phyloP scores from a whole-genome alignment of 2,888 invertebrate genomes.

The Xestia c-nigrum region DNA sequence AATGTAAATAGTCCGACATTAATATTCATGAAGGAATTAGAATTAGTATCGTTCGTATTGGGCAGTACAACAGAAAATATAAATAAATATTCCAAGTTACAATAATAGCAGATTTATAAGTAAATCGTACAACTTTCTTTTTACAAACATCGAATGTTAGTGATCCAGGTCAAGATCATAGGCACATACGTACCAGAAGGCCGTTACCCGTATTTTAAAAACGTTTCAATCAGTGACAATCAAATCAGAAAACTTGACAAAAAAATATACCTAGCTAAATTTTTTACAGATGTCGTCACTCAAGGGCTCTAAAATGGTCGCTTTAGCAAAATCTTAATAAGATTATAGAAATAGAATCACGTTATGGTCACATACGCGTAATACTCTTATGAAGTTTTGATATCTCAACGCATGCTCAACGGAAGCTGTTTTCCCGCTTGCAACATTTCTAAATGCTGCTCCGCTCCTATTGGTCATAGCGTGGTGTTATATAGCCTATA shows the following conservation, averaged over 20 bases:
- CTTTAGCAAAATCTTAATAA: too few species aligned
- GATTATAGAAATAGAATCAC: too few species aligned
- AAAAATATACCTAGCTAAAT: not conserved
- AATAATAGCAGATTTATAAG: not conserved
- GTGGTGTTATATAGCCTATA: too few species aligned
- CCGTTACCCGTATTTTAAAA: not conserved
- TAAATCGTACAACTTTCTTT: not conserved
- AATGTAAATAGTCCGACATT: conserved; percentile 39
- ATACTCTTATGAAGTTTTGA: too few species aligned
- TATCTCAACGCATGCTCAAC: too few species aligned
- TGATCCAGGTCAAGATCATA: not conserved
- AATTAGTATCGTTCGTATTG: conserved; percentile 27
- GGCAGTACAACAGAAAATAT: conserved; percentile 2
- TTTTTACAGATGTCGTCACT: not conserved
- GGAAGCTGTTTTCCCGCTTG: too few species aligned
- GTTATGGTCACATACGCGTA: too few species aligned
- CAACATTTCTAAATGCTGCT: too few species aligned
- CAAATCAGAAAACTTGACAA: not conserved
- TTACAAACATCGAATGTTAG: not conserved
- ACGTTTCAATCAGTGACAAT: not conserved
- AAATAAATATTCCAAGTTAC: not conserved
- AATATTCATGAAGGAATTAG: conserved; percentile 51
- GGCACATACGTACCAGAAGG: not conserved
- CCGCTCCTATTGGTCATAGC: too few species aligned
- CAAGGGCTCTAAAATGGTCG: too few species aligned